Conservation (phyloP, 2,113 vertebrate species). For the Lucifuga dentata region DNA sequence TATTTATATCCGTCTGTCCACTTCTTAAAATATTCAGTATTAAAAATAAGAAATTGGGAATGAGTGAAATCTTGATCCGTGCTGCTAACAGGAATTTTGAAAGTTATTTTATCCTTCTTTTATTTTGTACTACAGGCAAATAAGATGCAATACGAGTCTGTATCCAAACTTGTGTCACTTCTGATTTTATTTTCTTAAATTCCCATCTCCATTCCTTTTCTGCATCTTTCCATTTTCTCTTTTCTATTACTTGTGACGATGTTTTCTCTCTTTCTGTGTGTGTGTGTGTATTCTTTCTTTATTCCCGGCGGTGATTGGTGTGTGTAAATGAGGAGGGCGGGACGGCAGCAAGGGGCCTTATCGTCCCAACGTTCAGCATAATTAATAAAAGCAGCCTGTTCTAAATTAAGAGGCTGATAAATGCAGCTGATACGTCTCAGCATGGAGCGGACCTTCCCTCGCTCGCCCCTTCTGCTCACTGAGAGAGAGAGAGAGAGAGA, state of each 20-base stretch:
- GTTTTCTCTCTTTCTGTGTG: conserved; percentile 9
- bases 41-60: too few species aligned
- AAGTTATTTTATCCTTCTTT: too few species aligned
- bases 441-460: conserved; percentile 41
- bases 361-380: conserved; percentile 61
- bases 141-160: background rate
- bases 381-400: conserved; percentile 77
- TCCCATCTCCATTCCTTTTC: background rate
- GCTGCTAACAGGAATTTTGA: too few species aligned
- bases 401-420: conserved; percentile 79
- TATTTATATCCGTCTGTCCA: too few species aligned
- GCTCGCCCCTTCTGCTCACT: conserved; percentile 23
- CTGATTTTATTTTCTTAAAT: conserved; percentile 6
- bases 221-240: conserved; percentile 3
- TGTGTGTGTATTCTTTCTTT: conserved; percentile 29
- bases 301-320: conserved; percentile 43
- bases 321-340: conserved; percentile 59
- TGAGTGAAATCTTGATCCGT: too few species aligned
- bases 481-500: conserved; percentile 23
- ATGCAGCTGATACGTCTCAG: conserved; percentile 70
- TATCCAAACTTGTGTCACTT: background rate
- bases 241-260: conserved; percentile 9
- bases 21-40: too few species aligned
- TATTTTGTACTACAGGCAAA: background rate
- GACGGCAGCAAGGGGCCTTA: conserved; percentile 52